phyloP scores from a whole-genome alignment of 2,797 vertebrate species.

The Morelia viridis region DNA sequence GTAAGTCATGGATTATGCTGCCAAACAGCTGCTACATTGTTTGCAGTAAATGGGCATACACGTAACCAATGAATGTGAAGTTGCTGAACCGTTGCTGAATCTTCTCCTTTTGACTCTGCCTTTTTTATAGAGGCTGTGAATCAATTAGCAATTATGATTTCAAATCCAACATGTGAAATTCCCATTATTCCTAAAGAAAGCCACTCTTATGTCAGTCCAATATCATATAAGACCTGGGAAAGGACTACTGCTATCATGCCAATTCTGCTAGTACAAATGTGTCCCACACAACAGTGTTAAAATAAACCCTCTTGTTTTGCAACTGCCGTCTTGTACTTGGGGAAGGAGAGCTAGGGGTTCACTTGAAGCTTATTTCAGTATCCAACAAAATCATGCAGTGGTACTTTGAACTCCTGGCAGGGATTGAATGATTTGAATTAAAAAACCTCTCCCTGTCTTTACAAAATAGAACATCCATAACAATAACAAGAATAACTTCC shows the following conservation, averaged over 20 bases:
- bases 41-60: constrained; percentile 4
- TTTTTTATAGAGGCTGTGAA: not conserved
- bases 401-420: not conserved
- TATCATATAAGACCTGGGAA: not conserved
- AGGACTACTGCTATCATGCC: not conserved
- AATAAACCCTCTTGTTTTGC: not conserved
- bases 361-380: not conserved
- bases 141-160: not conserved
- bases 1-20: not conserved
- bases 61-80: constrained; percentile 13
- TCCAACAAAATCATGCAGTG: not conserved
- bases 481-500: not conserved
- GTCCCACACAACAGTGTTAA: not conserved
- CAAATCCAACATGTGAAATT: not conserved
- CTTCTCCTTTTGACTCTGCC: not conserved
- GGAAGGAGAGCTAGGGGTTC: not conserved
- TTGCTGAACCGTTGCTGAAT: not conserved
- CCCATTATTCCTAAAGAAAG: not conserved
- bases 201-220: not conserved
- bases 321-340: not conserved
- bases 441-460: not conserved
- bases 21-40: constrained; percentile 23
- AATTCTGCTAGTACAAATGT: not conserved
- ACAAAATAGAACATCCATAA: not conserved
- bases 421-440: not conserved